Evolutionary conservation across 1,140 invertebrate species (phyloP).

Genomic region (Zaprionus vittiger): DNA sequence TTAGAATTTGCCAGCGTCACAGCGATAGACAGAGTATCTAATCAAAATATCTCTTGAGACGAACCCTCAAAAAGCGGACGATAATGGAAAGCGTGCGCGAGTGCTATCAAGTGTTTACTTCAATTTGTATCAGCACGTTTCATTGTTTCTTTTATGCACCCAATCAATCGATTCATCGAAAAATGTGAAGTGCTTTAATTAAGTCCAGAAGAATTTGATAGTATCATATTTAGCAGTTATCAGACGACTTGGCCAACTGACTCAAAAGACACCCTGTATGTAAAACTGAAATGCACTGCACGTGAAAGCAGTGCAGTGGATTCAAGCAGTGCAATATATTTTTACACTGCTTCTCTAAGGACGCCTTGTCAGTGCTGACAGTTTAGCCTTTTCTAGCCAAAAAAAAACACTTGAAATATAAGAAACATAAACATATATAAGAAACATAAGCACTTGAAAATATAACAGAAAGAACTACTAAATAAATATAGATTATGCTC

Average conservation of each 20-base stretch:
- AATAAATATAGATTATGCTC: slow-evolving; percentile 3
- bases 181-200: not conserved
- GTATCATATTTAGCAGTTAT: not conserved
- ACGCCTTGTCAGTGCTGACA: not conserved
- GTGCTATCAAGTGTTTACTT: not conserved
- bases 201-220: not conserved
- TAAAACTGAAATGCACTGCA: not conserved
- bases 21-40: slow-evolving; percentile 18
- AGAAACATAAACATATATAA: no score
- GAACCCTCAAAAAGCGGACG: slow-evolving; percentile 9
- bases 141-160: not conserved
- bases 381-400: not conserved
- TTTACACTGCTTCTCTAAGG: not conserved
- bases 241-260: no score
- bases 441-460: not conserved
- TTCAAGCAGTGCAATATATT: not conserved
- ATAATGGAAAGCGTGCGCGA: slow-evolving; percentile 29
- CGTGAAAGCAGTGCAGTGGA: not conserved
- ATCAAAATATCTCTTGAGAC: slow-evolving; percentile 28
- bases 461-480: not conserved
- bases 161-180: not conserved
- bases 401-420: no score
- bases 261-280: not conserved
- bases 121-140: not conserved
- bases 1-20: slow-evolving; percentile 1